These are phyloP conservation scores for Drosophila neoperkinsi DNA, from an alignment of 2,888 invertebrate species.

Conservation along the genomic window DNA sequence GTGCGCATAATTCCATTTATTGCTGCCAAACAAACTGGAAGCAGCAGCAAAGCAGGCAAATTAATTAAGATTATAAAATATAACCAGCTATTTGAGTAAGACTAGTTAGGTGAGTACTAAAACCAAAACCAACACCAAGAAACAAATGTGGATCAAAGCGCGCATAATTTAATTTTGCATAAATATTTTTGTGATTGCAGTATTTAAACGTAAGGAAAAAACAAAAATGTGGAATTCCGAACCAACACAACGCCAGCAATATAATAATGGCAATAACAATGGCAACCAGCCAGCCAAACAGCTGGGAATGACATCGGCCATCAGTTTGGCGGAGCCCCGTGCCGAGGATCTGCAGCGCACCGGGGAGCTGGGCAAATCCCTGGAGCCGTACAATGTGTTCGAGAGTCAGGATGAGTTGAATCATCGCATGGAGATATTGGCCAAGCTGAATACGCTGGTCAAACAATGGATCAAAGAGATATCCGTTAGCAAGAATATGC, in stretches of 20 bases:
- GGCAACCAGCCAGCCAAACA: slow-evolving; percentile 76
- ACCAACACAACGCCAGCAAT: slow-evolving; percentile 69
- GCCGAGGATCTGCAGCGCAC: slow-evolving; percentile 90
- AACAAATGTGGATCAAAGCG: not conserved
- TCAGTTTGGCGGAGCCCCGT: slow-evolving; percentile 93
- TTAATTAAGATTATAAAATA: slow-evolving; percentile 38
- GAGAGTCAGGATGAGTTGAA: slow-evolving; percentile 96
- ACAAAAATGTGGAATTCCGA: slow-evolving; percentile 85
- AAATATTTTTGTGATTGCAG: slow-evolving; percentile 24
- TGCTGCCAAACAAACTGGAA: slow-evolving; percentile 39
- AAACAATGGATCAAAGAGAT: slow-evolving; percentile 97
- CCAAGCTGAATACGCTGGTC: slow-evolving; percentile 95
- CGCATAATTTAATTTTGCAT: slow-evolving; percentile 3
- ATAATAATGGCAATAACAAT: slow-evolving; percentile 79
- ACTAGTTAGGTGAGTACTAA: slow-evolving; percentile 53
- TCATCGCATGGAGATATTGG: slow-evolving; percentile 93
- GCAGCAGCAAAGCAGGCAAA: slow-evolving; percentile 39
- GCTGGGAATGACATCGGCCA: slow-evolving; percentile 97
- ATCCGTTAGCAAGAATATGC: slow-evolving; percentile 95
- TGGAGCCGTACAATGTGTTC: slow-evolving; percentile 94
- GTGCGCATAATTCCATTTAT: slow-evolving; percentile 72
- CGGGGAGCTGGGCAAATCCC: slow-evolving; percentile 89
- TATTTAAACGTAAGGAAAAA: slow-evolving; percentile 60
- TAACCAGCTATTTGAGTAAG: slow-evolving; percentile 37
- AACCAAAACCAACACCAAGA: not conserved